Percentiles rank a stretch among this genome's conserved stretches.
phyloP scores from a whole-genome alignment of 2,888 invertebrate genomes.

The Caenorhabditis sp. region DNA sequence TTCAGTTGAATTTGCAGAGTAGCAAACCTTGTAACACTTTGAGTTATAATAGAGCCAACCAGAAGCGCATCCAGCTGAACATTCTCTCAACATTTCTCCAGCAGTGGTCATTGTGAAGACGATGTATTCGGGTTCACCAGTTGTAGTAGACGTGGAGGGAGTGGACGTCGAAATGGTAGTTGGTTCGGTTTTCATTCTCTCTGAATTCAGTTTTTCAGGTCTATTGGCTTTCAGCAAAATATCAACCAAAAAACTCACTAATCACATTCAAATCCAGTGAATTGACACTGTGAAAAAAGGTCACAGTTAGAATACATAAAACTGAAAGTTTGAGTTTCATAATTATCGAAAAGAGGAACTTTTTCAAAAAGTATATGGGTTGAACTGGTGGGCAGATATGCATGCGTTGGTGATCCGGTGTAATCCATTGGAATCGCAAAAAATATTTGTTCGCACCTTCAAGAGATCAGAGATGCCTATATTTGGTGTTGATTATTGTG shows the following conservation, averaged over 20 bases:
- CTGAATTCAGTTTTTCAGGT: slow-evolving; percentile 8
- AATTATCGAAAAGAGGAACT: too few species aligned
- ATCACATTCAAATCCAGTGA: neutral
- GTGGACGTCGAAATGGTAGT: neutral
- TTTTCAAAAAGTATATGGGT: too few species aligned
- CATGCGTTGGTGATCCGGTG: too few species aligned
- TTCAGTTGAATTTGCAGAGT: neutral
- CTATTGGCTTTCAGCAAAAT: too few species aligned
- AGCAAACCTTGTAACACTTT: slow-evolving; percentile 34
- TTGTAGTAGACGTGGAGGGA: neutral
- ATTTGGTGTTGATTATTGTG: too few species aligned
- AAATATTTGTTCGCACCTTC: too few species aligned
- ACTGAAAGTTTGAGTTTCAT: too few species aligned
- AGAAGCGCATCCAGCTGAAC: slow-evolving; percentile 18
- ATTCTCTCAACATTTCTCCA: slow-evolving; percentile 33
- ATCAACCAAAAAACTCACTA: neutral
- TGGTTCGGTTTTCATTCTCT: slow-evolving; percentile 35
- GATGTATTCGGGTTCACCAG: neutral
- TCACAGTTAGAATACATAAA: too few species aligned
- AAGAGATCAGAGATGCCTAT: too few species aligned
- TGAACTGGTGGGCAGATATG: too few species aligned
- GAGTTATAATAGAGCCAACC: slow-evolving; percentile 45
- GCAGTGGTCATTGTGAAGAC: slow-evolving; percentile 3
- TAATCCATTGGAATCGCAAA: too few species aligned
- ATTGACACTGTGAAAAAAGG: neutral